Evolutionary conservation across 1,140 invertebrate species (phyloP), one percentile per base, ranked within the genome.

Genomic region (Aphelenchoides fujianensis): DNA sequence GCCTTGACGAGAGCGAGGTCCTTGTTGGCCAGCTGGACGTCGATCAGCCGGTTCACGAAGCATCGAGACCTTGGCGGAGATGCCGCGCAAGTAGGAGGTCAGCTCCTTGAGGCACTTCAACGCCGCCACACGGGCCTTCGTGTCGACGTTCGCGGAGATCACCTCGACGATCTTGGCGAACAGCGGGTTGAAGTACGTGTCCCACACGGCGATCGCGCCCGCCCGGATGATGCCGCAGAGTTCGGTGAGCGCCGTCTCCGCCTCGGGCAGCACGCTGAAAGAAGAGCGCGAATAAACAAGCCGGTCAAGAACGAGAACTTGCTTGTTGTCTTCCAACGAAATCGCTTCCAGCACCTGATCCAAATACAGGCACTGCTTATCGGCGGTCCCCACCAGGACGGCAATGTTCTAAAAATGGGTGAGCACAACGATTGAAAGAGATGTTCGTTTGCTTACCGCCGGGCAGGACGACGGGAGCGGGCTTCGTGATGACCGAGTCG

Each of bases 121-220:
- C 5, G 55, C 55, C 5, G 55, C 55, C 28, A 27, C 28, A 7
- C 55, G 55, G 23, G 19, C 55, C 34, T 59, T 59, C 12, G 55
- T 19, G 34, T 59, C 55, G 5, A 59, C 19, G 7, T 59, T 5
- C 19, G 5, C 55, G 7, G 55, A 7, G 19, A 59, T 59, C 55
- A 59, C 5, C 28, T 59, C 55, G 34, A 59, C 55, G 19, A 59
- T 59, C 34, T 59, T 59, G 5, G 55, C 55, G 55, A 59, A 59
- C 19, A 59, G 19, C 55, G 55, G 55, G 34, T 59, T 59, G 55
- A 59, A 59, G 34, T 59, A 59, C 5, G 5, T 59, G 55, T 59
- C 55, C 55, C 55, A 59, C 5, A 59, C 55, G 55, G 23, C 19
- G 19, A 59, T 59, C 28, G 34, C 55, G 7, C 19, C 55, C 12